phyloP scores from a whole-genome alignment of 2,888 invertebrate genomes.

The Seladonia tumulorum region DNA sequence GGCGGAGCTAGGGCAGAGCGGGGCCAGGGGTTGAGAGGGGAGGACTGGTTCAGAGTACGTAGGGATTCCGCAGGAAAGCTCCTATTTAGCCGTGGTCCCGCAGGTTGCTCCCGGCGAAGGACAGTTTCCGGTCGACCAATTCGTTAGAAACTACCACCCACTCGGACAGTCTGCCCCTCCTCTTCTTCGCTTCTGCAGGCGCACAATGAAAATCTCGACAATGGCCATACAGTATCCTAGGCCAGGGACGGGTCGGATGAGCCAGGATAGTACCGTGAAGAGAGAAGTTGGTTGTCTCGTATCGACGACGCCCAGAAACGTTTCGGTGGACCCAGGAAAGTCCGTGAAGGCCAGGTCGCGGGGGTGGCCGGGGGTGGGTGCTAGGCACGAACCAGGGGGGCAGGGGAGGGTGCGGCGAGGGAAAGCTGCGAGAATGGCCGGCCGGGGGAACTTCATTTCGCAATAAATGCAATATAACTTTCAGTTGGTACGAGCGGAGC shows the following conservation, averaged over 20 bases:
- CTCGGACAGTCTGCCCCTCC: conserved; percentile 53
- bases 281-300: conserved; percentile 59
- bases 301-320: conserved; percentile 62
- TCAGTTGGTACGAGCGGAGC: conserved; percentile 53
- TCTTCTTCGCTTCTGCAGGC: conserved; percentile 55
- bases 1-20: background rate
- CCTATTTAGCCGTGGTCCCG: conserved; percentile 64
- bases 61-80: conserved; percentile 53
- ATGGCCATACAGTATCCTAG: conserved; percentile 68
- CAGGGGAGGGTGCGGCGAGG: background rate
- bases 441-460: conserved; percentile 72
- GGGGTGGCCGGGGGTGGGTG: background rate
- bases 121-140: conserved; percentile 76
- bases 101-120: conserved; percentile 57
- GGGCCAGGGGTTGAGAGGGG: background rate
- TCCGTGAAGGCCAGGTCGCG: conserved; percentile 27
- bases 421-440: conserved; percentile 50
- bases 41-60: conserved; percentile 42
- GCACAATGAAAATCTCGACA: conserved; percentile 77
- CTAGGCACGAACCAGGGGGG: background rate
- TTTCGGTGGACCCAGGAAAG: conserved; percentile 52
- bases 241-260: conserved; percentile 42
- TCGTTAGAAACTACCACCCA: conserved; percentile 76
- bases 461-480: conserved; percentile 79
- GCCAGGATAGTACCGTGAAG: conserved; percentile 45